Conservation (phyloP, 2,797 vertebrate genomes). For the Chiroxiphia lanceolata region DNA sequence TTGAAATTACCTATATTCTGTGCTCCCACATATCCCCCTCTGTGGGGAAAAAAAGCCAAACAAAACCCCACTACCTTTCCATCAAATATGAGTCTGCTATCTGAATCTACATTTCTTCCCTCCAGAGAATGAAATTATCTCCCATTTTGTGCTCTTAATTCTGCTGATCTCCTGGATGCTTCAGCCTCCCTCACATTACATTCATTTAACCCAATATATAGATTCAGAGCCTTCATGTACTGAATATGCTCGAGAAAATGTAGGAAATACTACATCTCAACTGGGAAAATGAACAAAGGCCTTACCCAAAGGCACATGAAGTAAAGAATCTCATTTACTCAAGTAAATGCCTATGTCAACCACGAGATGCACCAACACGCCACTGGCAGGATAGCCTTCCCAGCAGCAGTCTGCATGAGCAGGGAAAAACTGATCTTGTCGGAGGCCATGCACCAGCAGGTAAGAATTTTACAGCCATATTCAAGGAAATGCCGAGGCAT, state of each 20-base stretch:
- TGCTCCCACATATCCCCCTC: background rate
- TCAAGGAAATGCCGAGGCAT: constrained; percentile 10
- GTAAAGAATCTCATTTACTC: background rate
- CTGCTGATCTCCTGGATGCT: background rate
- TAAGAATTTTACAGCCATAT: constrained; percentile 5
- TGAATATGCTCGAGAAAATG: background rate
- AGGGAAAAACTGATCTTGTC: background rate
- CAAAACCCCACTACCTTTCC: background rate
- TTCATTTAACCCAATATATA: background rate
- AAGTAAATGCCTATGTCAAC: background rate
- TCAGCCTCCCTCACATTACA: background rate
- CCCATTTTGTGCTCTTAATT: background rate
- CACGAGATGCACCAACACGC: background rate
- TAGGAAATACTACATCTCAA: background rate
- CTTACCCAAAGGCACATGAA: background rate
- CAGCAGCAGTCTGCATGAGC: background rate
- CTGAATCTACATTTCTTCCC: background rate
- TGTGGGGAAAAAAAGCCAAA: background rate
- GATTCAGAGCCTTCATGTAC: background rate
- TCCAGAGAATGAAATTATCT: background rate
- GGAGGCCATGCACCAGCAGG: background rate
- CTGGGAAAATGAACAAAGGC: background rate
- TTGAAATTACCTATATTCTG: background rate
- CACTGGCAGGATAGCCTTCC: background rate
- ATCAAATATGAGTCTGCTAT: background rate